These are phyloP conservation scores for Halichondria panicea DNA, from an alignment of 37 sponge, comb jelly and placozoan genomes.

Conservation along the genomic window DNA sequence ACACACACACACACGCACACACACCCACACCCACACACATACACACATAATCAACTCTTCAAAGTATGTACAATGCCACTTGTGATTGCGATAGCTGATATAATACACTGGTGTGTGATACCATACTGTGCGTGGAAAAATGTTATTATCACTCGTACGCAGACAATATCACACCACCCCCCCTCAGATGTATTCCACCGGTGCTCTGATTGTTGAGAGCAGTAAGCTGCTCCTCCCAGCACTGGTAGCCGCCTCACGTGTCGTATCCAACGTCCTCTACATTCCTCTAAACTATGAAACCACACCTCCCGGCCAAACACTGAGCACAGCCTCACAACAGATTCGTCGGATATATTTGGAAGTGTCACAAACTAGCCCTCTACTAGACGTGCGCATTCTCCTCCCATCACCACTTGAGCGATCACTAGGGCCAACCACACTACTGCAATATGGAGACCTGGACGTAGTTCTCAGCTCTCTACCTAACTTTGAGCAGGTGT, in stretches of 20 bases:
- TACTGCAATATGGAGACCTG: conserved; percentile 27
- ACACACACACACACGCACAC: too few species aligned
- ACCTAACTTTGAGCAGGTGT: conserved; percentile 16
- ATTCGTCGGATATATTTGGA: conserved; percentile 31
- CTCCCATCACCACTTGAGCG: conserved; percentile 39
- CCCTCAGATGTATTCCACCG: conserved; percentile 36
- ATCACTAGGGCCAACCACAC: too few species aligned
- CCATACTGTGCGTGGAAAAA: too few species aligned
- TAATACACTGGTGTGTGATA: too few species aligned
- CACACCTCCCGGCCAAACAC: neutral
- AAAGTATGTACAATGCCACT: too few species aligned
- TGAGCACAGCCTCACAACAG: conserved; percentile 11
- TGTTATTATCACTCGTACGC: neutral
- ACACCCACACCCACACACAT: too few species aligned
- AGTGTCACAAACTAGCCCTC: conserved; percentile 34
- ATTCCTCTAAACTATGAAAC: conserved; percentile 39
- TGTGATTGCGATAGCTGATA: too few species aligned
- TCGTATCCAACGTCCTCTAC: conserved; percentile 64
- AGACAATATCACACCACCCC: too few species aligned
- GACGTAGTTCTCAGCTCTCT: conserved; percentile 40
- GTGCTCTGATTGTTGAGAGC: conserved; percentile 54
- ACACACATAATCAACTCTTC: too few species aligned
- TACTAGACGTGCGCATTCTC: conserved; percentile 54
- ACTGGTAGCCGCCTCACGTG: conserved; percentile 41
- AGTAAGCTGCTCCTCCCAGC: conserved; percentile 51